These are phyloP conservation scores for Ypsolopha sequella DNA, from an alignment of 2,888 invertebrate genomes.

Conservation along the genomic window DNA sequence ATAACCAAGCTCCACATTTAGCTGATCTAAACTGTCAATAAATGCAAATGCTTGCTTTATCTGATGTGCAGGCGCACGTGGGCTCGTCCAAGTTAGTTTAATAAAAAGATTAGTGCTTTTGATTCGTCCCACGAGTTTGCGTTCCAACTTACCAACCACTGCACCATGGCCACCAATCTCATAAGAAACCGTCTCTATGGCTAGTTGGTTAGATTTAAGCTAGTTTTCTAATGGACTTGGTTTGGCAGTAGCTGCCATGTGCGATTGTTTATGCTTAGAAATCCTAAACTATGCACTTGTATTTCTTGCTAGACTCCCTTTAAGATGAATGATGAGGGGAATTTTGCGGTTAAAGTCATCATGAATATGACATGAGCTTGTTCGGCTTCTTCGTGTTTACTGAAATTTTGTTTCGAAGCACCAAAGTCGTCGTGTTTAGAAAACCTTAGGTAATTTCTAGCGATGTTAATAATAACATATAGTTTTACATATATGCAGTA, in stretches of 20 bases:
- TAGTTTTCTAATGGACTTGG: no score
- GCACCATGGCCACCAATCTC: no score
- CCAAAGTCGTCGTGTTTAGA: no score
- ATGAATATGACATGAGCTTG: conserved; percentile 44
- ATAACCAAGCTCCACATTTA: conserved; percentile 5
- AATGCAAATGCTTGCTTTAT: conserved; percentile 53
- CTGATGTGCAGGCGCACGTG: conserved; percentile 50
- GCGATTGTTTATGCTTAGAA: conserved; percentile 20
- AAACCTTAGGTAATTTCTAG: no score
- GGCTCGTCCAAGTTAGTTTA: conserved; percentile 44
- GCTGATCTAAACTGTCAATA: conserved; percentile 53
- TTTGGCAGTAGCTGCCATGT: conserved; percentile 13
- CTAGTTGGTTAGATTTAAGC: no score
- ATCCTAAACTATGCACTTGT: conserved; percentile 17
- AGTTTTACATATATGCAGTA: no score
- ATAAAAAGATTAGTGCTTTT: conserved; percentile 44
- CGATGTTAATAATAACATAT: no score
- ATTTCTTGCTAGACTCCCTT: conserved; percentile 20
- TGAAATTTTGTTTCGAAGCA: no score
- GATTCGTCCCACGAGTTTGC: conserved; percentile 12
- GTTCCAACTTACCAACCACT: conserved; percentile 16
- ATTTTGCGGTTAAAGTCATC: conserved; percentile 33
- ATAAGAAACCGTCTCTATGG: no score
- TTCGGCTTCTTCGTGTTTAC: no score
- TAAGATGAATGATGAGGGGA: conserved; percentile 28